Base-by-base conservation (phyloP, 2,888 invertebrate species). In the Chaetoderma sp. region DNA sequence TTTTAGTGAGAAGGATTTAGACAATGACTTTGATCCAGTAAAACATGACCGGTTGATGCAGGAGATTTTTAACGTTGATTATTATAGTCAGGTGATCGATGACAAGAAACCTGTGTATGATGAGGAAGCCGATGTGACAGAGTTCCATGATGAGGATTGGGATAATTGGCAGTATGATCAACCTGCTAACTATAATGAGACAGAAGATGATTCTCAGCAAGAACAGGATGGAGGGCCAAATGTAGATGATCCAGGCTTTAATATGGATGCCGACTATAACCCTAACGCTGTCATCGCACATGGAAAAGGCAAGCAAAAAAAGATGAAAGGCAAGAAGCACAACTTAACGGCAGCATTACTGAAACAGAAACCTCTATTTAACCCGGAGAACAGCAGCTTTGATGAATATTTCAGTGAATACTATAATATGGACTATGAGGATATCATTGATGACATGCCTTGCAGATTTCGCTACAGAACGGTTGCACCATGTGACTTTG, bases 391-490 rank as follows among this genome's bases (percentile, higher is more conserved):
- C 65, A 90, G 92, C 68, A 92, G 92, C 0, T 96, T 94, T 86
- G 91, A 92, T 33, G 90, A 96, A 76, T 96, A 96, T 82, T 91
- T 96, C 83, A 95, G 98, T 78, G 96, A 98, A 86, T 98, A 97
- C 85, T 98, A 98, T 83, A 91, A 93, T 78, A 88, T 98, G 83
- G 95, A 98, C 86, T 98, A 94, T 85, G 98, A 98, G 83, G 98
- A 99, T 86, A 91, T 98, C 57, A 92, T 98, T 55, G 97, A 84
- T 0, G 96, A 97, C 82, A 86, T 93, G 75, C 95, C 95, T 0
- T 96, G 96, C 67, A 89, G 87, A 44, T 99, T 97, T 87, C 96
- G 95, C 82, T 99, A 99, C 83, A 90, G 96, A 30, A 90, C 94
- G 83, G 96, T 88, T 16, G 70, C 75, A 4, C 71, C 84, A 0